These are phyloP conservation scores for Tetramorium bicarinatum DNA, from an alignment of 2,888 invertebrate genomes.

Conservation along the genomic window DNA sequence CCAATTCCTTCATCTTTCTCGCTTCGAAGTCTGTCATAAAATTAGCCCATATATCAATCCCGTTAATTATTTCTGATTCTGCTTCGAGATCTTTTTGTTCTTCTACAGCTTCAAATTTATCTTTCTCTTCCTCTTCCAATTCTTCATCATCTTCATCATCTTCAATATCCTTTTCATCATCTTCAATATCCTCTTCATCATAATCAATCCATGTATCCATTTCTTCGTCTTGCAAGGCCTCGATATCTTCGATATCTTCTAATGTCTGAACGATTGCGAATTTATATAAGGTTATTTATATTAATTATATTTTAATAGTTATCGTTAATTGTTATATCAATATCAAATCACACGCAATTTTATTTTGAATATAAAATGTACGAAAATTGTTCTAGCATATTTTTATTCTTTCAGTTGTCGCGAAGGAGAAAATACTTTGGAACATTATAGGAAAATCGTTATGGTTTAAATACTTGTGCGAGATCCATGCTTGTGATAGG, in stretches of 20 bases:
- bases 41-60: conserved; percentile 42
- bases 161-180: conserved; percentile 45
- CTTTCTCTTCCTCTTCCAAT: conserved; percentile 45
- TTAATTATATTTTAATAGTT: neutral
- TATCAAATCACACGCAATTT: neutral
- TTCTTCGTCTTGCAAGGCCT: conserved; percentile 31
- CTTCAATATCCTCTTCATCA: conserved; percentile 54
- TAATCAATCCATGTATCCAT: conserved; percentile 27
- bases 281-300: conserved; percentile 9
- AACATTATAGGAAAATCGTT: neutral
- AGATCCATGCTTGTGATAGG: conserved; percentile 12
- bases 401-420: neutral
- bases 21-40: conserved; percentile 32
- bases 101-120: conserved; percentile 11
- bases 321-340: conserved; percentile 14
- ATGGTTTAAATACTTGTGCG: conserved; percentile 16
- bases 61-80: conserved; percentile 32
- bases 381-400: neutral
- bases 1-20: conserved; percentile 42
- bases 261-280: conserved; percentile 14
- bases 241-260: neutral
- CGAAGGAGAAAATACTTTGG: neutral
- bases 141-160: conserved; percentile 34
- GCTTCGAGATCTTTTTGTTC: conserved; percentile 46
- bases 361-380: conserved; percentile 11